Evolutionary conservation across 1,140 invertebrate genomes (phyloP).

Genomic region (Anagrus nilaparvatae): DNA sequence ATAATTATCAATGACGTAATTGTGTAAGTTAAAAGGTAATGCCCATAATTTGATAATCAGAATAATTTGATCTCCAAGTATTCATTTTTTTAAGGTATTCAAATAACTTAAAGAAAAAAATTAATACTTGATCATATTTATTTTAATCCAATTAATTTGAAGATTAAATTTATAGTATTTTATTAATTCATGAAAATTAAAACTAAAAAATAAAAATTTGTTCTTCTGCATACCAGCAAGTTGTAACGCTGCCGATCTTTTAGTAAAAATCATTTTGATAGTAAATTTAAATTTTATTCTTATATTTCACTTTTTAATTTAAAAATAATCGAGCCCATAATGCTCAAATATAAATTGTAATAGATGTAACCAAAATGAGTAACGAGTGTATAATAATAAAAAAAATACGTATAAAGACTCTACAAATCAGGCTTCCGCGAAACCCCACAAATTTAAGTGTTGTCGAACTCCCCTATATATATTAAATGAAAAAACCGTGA

Average conservation of each 20-base stretch:
- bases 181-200: background rate
- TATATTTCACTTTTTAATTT: no score
- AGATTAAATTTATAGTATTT: no score
- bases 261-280: no score
- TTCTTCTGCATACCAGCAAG: constrained; percentile 9
- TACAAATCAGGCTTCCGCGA: constrained; percentile 29
- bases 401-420: background rate
- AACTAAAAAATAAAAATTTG: background rate
- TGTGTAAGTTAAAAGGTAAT: background rate
- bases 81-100: background rate
- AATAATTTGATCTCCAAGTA: no score
- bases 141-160: background rate
- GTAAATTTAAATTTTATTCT: no score
- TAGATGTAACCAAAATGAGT: constrained; percentile 4
- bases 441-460: constrained; percentile 32
- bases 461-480: constrained; percentile 26
- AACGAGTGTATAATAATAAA: constrained; percentile 3
- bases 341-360: constrained; percentile 4
- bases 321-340: background rate
- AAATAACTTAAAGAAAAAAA: background rate
- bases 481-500: constrained; percentile 7
- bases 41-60: no score
- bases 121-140: background rate
- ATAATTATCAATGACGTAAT: background rate
- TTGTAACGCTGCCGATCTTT: background rate